Percentiles rank a stretch among this genome's conserved stretches.
Evolutionary conservation across 2,113 vertebrate genomes (phyloP).

Genomic region (Perca fluviatilis): DNA sequence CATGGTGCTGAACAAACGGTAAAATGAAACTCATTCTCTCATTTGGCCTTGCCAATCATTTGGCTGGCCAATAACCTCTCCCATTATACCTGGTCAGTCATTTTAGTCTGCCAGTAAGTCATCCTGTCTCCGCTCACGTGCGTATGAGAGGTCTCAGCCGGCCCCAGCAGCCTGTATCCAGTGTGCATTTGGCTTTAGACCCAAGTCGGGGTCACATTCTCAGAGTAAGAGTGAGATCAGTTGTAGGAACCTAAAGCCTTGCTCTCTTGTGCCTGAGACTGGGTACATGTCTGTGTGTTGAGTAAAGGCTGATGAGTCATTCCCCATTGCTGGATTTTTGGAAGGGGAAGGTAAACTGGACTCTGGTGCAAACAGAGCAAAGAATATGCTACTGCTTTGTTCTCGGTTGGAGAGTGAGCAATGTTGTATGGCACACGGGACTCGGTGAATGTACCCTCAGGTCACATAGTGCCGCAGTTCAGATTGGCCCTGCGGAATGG

Average conservation of each 20-base stretch:
- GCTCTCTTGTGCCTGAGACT: conserved; percentile 30
- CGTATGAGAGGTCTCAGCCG: background rate
- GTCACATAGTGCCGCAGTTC: conserved; percentile 35
- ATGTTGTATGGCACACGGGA: conserved; percentile 1
- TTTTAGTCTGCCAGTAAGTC: conserved; percentile 54
- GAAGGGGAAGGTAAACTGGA: conserved; percentile 16
- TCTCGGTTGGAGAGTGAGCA: background rate
- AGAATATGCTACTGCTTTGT: conserved; percentile 48
- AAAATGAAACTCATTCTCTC: conserved; percentile 56
- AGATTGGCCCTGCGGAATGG: conserved; percentile 22
- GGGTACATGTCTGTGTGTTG: conserved; percentile 40
- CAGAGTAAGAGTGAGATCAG: conserved; percentile 50
- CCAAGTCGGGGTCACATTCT: conserved; percentile 61
- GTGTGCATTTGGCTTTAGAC: conserved; percentile 52
- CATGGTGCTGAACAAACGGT: conserved; percentile 99
- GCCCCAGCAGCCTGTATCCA: conserved; percentile 33
- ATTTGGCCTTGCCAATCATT: background rate
- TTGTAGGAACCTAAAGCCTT: conserved; percentile 29
- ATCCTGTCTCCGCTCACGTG: conserved; percentile 25
- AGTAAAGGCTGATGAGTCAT: conserved; percentile 65
- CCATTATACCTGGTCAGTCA: conserved; percentile 30
- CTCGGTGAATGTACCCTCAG: conserved; percentile 9
- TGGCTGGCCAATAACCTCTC: conserved; percentile 5
- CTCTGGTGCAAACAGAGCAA: conserved; percentile 24
- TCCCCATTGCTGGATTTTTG: conserved; percentile 28